Percentiles rank a stretch among this genome's conserved stretches.
These are phyloP conservation scores for Cepaea nemoralis DNA, from an alignment of 1,140 invertebrate species.

Conservation along the genomic window DNA sequence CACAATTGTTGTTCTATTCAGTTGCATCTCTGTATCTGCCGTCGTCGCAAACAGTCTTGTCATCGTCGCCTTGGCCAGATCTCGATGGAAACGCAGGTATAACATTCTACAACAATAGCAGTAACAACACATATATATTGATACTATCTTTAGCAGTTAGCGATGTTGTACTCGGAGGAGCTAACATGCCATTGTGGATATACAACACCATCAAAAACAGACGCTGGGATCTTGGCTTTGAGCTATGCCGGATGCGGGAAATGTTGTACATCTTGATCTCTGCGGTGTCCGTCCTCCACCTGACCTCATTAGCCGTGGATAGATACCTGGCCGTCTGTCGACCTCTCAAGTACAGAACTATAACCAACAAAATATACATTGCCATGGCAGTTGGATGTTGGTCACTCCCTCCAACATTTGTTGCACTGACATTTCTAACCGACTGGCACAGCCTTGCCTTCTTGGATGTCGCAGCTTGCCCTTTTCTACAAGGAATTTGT, in stretches of 20 bases:
- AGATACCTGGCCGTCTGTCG: conserved; percentile 6
- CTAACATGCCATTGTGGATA: neutral
- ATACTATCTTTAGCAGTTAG: neutral
- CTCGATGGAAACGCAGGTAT: neutral
- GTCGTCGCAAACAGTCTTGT: neutral
- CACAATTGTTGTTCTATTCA: no score
- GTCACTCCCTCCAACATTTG: neutral
- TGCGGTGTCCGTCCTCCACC: neutral
- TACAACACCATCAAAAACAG: neutral
- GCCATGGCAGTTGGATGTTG: neutral
- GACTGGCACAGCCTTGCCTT: neutral
- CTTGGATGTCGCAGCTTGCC: neutral
- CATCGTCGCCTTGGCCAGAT: neutral
- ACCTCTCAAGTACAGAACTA: neutral
- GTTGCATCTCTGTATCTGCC: neutral
- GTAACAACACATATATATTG: neutral
- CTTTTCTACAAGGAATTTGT: neutral
- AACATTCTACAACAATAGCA: neutral
- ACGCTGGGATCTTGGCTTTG: neutral
- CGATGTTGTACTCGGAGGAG: neutral
- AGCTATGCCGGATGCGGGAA: neutral
- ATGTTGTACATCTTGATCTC: neutral
- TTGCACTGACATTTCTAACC: neutral
- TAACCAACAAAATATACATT: neutral
- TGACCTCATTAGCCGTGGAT: neutral